Base-by-base conservation (phyloP, 92 coral and sea anemone genomes). In the Heliopora coerulea region DNA sequence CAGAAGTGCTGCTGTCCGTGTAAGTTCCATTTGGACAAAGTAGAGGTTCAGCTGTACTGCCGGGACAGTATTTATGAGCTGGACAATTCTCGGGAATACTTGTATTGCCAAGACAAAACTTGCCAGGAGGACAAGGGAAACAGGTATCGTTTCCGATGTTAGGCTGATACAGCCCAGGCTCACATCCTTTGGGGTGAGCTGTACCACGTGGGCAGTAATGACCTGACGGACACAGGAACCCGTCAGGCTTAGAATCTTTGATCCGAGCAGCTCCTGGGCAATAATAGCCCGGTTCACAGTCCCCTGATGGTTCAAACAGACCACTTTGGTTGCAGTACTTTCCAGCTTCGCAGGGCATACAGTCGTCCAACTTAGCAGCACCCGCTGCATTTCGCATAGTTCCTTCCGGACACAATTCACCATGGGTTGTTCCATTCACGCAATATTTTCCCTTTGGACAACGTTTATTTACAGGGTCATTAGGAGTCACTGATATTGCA, bases 11-110 rank as follows among this genome's bases (percentile, higher is more conserved):
- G 31, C 4, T 46, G 57, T 68, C 27, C 17, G 97, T 91, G 73
- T 66, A 88, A 26, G 98, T 93, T 12, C 98, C 98, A 64, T 85
- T 90, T 1, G 98, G 98, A 67, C 98, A 93, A 44, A 87, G 82
- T 19, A 79, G 82, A 4, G 98, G 98, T 9, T 77, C 86, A 18
- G 82, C 75, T 8, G 95, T 88, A 30, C 91, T 85, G 10, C 77
- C 86, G 0, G 84, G 86, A 31, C 98, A 93, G 85, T 85, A 90
- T 30, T 62, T 75, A 64, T 85, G 86, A 11, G 89, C 64, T 27
- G 96, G 96, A 84, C 98, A 93, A 10, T 84, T 82, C 35, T 78
- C 59, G 26, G 98, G 96, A 20, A 28, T 75, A 19, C 96, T 85
- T 2, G 98, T 83, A 83, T 93, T 93, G 17, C 91, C 93, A 19